Base-by-base conservation (phyloP, 1,140 invertebrate species). In the Hylaeus volcanicus region DNA sequence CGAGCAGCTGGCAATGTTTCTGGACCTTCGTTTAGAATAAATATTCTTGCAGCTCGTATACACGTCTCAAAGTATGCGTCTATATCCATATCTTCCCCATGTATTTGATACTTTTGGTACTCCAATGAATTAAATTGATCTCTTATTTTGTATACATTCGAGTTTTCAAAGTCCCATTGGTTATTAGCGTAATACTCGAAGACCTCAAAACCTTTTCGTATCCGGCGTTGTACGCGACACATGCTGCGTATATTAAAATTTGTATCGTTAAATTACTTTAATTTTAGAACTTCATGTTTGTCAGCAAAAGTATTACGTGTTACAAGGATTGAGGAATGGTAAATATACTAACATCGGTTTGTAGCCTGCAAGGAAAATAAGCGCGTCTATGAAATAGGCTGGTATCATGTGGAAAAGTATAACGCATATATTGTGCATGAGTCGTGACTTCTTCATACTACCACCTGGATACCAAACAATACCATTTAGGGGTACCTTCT, bases 391-490 rank as follows among this genome's bases (percentile, higher is more conserved):
- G 72, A 98, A 90, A 56, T 98, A 94, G 12, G 97, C 98, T 1
- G 98, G 98, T 60, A 98, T 92, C 93, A 96, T 96, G 88, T 98
- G 98, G 90, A 97, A 97, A 41, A 98, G 94, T 5, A 98, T 90
- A 69, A 97, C 95, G 88, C 96, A 97, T 58, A 98, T 95, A 80
- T 96, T 96, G 89, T 98, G 97, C 68, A 96, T 88, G 2, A 96
- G 88, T 84, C 95, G 94, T 43, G 95, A 96, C 77, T 95, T 96
- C 88, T 98, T 98, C 96, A 98, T 98, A 1, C 96, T 97, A 5
- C 97, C 97, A 53, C 97, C 97, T 0, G 97, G 97, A 92, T 98
- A 98, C 97, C 97, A 97, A n/a, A 96, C 95, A 1, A 97, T 95
- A 8, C 95, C 95, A 82, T 97, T 97, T 0, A 97, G 91, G 0